phyloP scores from a whole-genome alignment of 2,797 vertebrate genomes.

The Oreochromis grahami region DNA sequence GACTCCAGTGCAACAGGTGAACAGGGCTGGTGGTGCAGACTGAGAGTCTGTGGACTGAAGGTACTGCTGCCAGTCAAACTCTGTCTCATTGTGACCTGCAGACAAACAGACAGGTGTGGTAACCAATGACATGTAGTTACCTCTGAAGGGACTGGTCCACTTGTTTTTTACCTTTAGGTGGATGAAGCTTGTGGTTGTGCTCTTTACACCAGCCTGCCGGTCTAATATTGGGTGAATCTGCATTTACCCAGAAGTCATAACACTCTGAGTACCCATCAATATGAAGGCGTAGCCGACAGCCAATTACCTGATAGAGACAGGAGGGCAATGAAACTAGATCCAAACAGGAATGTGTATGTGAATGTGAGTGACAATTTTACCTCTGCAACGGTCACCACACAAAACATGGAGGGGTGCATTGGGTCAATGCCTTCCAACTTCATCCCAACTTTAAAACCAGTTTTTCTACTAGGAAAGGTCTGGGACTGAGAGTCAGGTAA shows the following conservation, averaged over 20 bases:
- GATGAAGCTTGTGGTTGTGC: conserved; percentile 80
- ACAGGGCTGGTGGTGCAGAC: conserved; percentile 82
- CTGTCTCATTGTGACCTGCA: conserved; percentile 83
- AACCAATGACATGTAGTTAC: neutral
- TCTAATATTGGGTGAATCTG: conserved; percentile 82
- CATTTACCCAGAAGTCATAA: conserved; percentile 90
- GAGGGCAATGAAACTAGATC: neutral
- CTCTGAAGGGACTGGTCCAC: neutral
- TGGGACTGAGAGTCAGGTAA: conserved; percentile 59
- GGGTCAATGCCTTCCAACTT: conserved; percentile 80
- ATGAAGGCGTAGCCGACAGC: conserved; percentile 82
- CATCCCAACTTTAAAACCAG: conserved; percentile 79
- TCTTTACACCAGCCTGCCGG: conserved; percentile 83
- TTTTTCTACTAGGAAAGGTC: conserved; percentile 63
- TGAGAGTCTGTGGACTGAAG: conserved; percentile 81
- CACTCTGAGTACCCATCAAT: conserved; percentile 87
- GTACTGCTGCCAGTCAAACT: conserved; percentile 86
- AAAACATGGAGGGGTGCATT: conserved; percentile 79
- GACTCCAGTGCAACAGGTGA: conserved; percentile 73
- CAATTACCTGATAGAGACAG: conserved; percentile 76
- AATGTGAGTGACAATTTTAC: conserved; percentile 39
- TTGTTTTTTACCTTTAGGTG: conserved; percentile 80
- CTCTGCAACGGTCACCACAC: conserved; percentile 79
- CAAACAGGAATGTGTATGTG: neutral
- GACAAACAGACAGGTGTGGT: neutral